Evolutionary conservation across 2,113 vertebrate species (phyloP).

Genomic region (Gasterosteus aculeatus): DNA sequence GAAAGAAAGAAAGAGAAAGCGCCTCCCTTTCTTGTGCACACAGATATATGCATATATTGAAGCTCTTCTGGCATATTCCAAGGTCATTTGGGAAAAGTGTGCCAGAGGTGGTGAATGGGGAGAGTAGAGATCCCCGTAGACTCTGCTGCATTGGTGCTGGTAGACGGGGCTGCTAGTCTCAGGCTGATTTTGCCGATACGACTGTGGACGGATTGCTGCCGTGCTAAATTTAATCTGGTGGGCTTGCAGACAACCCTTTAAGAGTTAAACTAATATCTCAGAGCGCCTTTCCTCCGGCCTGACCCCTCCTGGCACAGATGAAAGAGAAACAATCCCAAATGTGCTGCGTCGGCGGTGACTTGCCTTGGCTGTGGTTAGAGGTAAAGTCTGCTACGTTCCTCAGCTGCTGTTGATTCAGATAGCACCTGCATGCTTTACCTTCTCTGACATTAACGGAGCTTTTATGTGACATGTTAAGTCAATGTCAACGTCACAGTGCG

Average conservation of each 20-base stretch:
- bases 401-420: conserved; percentile 30
- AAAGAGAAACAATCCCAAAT: conserved; percentile 62
- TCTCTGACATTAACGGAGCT: conserved; percentile 47
- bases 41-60: conserved; percentile 40
- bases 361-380: conserved; percentile 20
- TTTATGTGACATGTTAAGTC: conserved; percentile 65
- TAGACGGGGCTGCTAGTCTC: conserved; percentile 52
- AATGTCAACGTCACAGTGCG: conserved; percentile 57
- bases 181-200: conserved; percentile 68
- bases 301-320: conserved; percentile 52
- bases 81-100: conserved; percentile 75
- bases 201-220: conserved; percentile 61
- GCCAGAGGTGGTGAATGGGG: conserved; percentile 55
- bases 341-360: conserved; percentile 56
- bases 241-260: conserved; percentile 62
- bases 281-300: conserved; percentile 45
- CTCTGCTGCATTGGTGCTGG: conserved; percentile 58
- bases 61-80: conserved; percentile 57
- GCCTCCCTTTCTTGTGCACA: conserved; percentile 6
- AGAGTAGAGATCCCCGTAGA: conserved; percentile 53
- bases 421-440: conserved; percentile 26
- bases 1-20: conserved; percentile 14
- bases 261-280: conserved; percentile 70
- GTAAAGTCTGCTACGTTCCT: conserved; percentile 21
- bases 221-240: conserved; percentile 65